These are phyloP conservation scores for Epirrita christyi DNA, from an alignment of 2,888 invertebrate genomes.

Conservation along the genomic window DNA sequence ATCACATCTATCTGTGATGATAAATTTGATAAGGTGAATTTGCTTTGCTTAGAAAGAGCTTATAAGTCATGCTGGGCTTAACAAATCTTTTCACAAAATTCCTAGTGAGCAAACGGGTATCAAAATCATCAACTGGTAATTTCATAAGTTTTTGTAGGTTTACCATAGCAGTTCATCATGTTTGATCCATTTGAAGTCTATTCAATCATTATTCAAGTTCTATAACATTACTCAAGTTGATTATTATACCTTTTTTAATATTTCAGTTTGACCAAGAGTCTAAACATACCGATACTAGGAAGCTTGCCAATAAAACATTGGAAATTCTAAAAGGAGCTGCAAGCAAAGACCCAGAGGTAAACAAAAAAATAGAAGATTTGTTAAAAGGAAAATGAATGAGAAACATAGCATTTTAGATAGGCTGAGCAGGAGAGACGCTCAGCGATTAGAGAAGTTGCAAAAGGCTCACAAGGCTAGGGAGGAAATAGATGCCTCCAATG, in stretches of 20 bases:
- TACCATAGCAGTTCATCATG: conserved; percentile 52
- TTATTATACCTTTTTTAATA: not conserved
- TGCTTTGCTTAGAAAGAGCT: not conserved
- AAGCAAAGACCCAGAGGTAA: conserved; percentile 70
- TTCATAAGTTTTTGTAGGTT: conserved; percentile 7
- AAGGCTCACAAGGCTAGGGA: conserved; percentile 87
- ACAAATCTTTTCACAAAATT: not conserved
- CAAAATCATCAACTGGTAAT: not conserved
- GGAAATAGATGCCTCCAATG: conserved; percentile 85
- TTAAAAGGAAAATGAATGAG: conserved; percentile 77
- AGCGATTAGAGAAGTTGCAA: conserved; percentile 87
- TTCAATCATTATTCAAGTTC: not conserved
- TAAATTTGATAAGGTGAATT: not conserved
- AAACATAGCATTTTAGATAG: conserved; percentile 74
- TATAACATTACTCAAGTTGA: not conserved
- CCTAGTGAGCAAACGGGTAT: too few relatives aligned
- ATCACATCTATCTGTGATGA: not conserved
- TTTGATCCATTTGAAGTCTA: conserved; percentile 58
- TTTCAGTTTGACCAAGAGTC: conserved; percentile 67
- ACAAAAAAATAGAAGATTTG: conserved; percentile 76
- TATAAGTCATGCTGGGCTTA: not conserved
- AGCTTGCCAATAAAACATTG: conserved; percentile 56
- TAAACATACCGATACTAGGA: conserved; percentile 67
- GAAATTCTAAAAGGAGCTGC: conserved; percentile 78
- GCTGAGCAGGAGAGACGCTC: conserved; percentile 85